Percentiles rank a stretch among this genome's conserved stretches.
Evolutionary conservation across 1,140 invertebrate genomes (phyloP).

Genomic region (Saccostrea cuccullata): DNA sequence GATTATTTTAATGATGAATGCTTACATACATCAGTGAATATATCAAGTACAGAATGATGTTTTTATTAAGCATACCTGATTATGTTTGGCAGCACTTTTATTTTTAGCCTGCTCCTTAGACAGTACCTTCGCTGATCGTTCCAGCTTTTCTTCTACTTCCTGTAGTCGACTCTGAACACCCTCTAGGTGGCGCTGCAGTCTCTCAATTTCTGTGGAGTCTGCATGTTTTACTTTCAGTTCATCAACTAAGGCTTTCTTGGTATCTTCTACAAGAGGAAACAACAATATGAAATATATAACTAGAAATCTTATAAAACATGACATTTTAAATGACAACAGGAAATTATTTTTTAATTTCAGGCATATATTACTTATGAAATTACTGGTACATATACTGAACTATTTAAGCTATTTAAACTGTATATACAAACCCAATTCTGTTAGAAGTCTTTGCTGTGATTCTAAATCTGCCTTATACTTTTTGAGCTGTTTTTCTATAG

Average conservation of each 20-base stretch:
- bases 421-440: conserved; percentile 63
- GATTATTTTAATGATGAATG: too few relatives aligned
- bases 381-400: too few relatives aligned
- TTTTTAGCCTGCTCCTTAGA: conserved; percentile 71
- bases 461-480: conserved; percentile 62
- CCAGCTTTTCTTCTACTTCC: conserved; percentile 64
- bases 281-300: too few relatives aligned
- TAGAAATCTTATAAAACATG: too few relatives aligned
- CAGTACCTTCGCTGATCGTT: conserved; percentile 65
- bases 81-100: conserved; percentile 73
- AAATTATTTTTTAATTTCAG: too few relatives aligned
- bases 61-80: conserved; percentile 63
- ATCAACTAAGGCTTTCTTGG: conserved; percentile 60
- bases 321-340: too few relatives aligned
- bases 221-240: conserved; percentile 68
- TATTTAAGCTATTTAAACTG: background rate
- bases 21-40: background rate
- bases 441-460: conserved; percentile 61
- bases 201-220: conserved; percentile 56
- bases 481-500: conserved; percentile 59
- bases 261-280: conserved; percentile 57
- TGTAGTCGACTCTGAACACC: conserved; percentile 61
- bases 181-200: conserved; percentile 58
- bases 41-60: background rate
- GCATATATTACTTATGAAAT: too few relatives aligned